Evolutionary conservation across 2,888 invertebrate genomes (phyloP).

Genomic region (Orchesella flavescens): DNA sequence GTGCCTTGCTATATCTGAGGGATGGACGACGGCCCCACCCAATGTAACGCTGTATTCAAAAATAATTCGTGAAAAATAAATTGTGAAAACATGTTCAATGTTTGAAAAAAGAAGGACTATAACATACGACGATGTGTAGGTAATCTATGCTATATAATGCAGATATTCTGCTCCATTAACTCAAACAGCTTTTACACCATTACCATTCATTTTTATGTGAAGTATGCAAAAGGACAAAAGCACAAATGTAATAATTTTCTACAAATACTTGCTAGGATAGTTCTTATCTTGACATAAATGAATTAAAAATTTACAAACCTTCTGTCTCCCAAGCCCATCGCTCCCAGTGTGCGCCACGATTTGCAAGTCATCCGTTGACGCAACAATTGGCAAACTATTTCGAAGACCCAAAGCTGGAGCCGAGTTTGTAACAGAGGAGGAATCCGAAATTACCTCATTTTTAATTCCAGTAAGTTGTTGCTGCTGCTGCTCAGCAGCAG

Average conservation of each 20-base stretch:
- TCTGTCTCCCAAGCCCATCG: constrained; percentile 44
- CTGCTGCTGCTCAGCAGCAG: constrained; percentile 25
- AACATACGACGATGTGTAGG: no score
- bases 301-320: background rate
- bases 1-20: constrained; percentile 63
- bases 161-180: no score
- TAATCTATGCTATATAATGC: no score
- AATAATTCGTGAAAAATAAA: no score
- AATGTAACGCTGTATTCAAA: constrained; percentile 38
- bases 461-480: constrained; percentile 13
- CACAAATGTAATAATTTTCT: no score
- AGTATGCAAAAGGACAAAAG: no score
- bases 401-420: constrained; percentile 12
- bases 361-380: constrained; percentile 38
- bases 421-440: background rate
- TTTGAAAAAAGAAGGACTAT: no score
- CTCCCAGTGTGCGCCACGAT: constrained; percentile 52
- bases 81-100: no score
- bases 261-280: no score
- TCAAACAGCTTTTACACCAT: no score
- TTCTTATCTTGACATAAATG: no score
- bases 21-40: constrained; percentile 65
- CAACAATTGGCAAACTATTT: constrained; percentile 32
- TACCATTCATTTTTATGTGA: no score
- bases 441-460: constrained; percentile 1